phyloP scores from a whole-genome alignment of 2,113 vertebrate genomes.

The cat (Felis catus) region F.catus_Fca126_mat1.0 CM031420.1:99344001-99344500 shows the following conservation, averaged over 20 bases:
- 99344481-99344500: not conserved
- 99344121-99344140: not conserved
- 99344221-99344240: not conserved
- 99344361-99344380: not conserved
- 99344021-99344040: not conserved
- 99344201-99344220: not conserved
- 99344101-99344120: not conserved
- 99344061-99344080: not conserved
- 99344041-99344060: not conserved
- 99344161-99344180: not conserved
- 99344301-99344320: not conserved
- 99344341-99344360: not conserved
- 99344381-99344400: not conserved
- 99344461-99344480: not conserved
- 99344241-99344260: not conserved
- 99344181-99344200: not conserved
- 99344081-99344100: not conserved
- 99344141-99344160: not conserved
- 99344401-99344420: not conserved
- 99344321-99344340: not conserved
- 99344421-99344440: not conserved
- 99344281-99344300: not conserved
- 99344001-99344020: not conserved
- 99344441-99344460: not conserved
- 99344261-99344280: not conserved